Conservation (phyloP, 2,888 invertebrate species). For the Tanaodytes sp. region DNA sequence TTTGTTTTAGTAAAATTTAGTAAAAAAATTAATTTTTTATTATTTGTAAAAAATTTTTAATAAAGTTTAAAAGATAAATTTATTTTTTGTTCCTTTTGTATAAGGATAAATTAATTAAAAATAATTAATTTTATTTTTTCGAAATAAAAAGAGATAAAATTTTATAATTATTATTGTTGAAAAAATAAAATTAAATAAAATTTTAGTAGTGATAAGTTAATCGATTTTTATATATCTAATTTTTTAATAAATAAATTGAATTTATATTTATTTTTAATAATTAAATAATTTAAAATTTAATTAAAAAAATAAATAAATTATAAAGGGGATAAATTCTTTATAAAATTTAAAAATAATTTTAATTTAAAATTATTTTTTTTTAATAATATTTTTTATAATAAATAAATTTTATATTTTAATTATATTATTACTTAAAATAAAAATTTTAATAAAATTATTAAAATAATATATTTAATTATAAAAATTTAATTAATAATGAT, state of each 20-base stretch:
- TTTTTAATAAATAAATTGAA: conserved; percentile 79
- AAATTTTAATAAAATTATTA: conserved; percentile 70
- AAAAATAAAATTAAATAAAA: conserved; percentile 78
- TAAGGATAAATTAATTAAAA: conserved; percentile 78
- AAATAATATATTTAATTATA: conserved; percentile 71
- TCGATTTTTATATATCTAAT: conserved; percentile 81
- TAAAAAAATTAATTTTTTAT: conserved; percentile 42
- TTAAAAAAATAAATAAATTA: conserved; percentile 57
- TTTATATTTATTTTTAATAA: conserved; percentile 67
- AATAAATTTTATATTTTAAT: conserved; percentile 59
- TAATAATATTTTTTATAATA: conserved; percentile 68
- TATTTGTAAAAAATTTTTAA: conserved; percentile 64
- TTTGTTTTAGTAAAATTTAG: conserved; percentile 74
- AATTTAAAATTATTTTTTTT: conserved; percentile 58
- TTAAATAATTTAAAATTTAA: conserved; percentile 70
- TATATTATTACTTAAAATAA: conserved; percentile 77
- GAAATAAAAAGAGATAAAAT: conserved; percentile 75
- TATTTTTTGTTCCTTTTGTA: conserved; percentile 81
- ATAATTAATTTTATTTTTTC: conserved; percentile 23
- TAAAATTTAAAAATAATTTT: conserved; percentile 68
- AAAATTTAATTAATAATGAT: conserved; percentile 69
- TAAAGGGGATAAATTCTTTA: conserved; percentile 72
- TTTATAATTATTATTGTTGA: conserved; percentile 72
- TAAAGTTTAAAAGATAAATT: conserved; percentile 72
- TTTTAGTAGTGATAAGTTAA: conserved; percentile 79